Evolutionary conservation across 2,113 vertebrate genomes (phyloP).

Genomic region (Rhodinocichla rosea): DNA sequence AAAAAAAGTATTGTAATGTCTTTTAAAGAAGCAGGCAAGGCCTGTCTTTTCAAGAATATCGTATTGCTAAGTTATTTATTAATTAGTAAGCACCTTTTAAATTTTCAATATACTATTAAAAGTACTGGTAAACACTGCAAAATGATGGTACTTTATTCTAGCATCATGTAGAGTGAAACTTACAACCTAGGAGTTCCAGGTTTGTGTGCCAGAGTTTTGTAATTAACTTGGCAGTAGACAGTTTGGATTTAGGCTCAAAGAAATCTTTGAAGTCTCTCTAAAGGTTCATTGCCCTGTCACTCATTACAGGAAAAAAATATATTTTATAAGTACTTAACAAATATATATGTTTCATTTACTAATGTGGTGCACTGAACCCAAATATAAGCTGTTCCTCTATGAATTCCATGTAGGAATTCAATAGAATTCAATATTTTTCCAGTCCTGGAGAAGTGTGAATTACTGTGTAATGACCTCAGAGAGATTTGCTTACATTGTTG

Average conservation of each 20-base stretch:
- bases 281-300: not conserved
- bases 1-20: not conserved
- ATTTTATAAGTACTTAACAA: not conserved
- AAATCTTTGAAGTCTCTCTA: not conserved
- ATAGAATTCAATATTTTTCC: not conserved
- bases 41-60: not conserved
- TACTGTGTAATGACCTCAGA: not conserved
- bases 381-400: not conserved
- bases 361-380: not conserved
- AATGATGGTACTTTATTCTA: not conserved
- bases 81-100: not conserved
- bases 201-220: not conserved
- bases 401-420: not conserved
- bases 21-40: not conserved
- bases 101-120: not conserved
- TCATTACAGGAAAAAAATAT: not conserved
- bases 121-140: not conserved
- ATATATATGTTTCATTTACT: not conserved
- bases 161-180: not conserved
- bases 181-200: not conserved
- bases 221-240: not conserved
- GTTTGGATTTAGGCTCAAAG: not conserved
- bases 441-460: not conserved
- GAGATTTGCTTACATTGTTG: not conserved
- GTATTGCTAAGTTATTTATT: not conserved